Percentiles rank a stretch among this genome's conserved stretches.
phyloP scores from a whole-genome alignment of 2,888 invertebrate species.

The Petrolisthes manimaculis region DNA sequence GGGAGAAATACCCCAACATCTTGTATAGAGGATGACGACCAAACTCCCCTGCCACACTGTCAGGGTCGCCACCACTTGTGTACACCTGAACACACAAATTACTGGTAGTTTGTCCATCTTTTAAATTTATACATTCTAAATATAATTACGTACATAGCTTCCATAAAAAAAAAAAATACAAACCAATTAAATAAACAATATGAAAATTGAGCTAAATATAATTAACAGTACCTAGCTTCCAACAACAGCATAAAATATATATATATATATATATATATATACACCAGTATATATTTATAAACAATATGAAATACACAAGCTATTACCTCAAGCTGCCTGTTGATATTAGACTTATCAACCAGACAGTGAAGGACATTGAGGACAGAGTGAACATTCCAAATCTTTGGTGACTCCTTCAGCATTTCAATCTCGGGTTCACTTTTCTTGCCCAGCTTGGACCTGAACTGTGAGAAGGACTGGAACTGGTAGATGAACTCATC shows the following conservation, averaged over 20 bases:
- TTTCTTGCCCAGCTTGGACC: constrained; percentile 80
- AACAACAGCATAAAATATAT: neutral
- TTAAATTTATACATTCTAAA: no score
- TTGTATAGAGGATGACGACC: constrained; percentile 96
- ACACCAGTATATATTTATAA: no score
- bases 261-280: no score
- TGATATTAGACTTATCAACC: constrained; percentile 98
- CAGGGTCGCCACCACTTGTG: constrained; percentile 87
- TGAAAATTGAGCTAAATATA: neutral
- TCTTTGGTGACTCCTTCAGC: constrained; percentile 83
- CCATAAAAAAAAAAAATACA: neutral
- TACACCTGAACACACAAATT: constrained; percentile 70
- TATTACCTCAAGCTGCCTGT: constrained; percentile 90
- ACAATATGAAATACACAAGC: no score
- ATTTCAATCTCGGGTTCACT: constrained; percentile 81
- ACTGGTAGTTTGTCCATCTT: no score
- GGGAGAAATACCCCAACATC: constrained; percentile 98
- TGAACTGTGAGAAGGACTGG: constrained; percentile 84
- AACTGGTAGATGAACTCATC: constrained; percentile 99
- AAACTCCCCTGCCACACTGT: constrained; percentile 95
- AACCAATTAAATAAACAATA: neutral
- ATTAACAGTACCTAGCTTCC: neutral
- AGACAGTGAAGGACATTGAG: constrained; percentile 97
- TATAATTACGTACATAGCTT: no score
- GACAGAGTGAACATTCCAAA: constrained; percentile 98